These are phyloP conservation scores for Dreissena rostriformis DNA, from an alignment of 1,140 invertebrate genomes.

Conservation along the genomic window DNA sequence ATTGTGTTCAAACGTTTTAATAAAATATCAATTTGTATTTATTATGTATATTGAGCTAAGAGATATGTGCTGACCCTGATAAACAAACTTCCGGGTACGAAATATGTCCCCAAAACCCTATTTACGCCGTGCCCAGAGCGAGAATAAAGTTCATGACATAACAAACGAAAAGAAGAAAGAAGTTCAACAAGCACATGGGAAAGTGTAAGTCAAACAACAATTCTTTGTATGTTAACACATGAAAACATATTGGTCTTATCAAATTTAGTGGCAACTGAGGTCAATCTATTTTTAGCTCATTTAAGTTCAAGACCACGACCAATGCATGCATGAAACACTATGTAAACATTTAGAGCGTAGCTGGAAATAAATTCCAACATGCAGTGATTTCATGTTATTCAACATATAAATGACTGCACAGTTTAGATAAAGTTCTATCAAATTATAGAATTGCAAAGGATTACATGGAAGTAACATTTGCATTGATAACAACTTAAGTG, in stretches of 20 bases:
- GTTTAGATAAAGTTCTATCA: too few species aligned
- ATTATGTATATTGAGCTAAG: too few species aligned
- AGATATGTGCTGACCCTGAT: too few species aligned
- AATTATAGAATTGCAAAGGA: too few species aligned
- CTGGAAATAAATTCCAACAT: too few species aligned
- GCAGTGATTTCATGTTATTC: too few species aligned
- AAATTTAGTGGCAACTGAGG: not conserved
- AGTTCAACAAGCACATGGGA: conserved; percentile 91
- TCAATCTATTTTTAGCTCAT: conserved; percentile 10
- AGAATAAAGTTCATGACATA: conserved; percentile 93
- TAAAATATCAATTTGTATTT: too few species aligned
- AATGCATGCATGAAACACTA: conserved; percentile 48
- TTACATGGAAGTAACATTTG: too few species aligned
- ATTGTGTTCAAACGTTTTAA: too few species aligned
- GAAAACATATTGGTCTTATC: not conserved
- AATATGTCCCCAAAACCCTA: conserved; percentile 80
- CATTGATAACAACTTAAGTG: too few species aligned
- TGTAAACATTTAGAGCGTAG: not conserved
- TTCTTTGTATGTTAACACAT: not conserved
- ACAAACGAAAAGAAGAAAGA: conserved; percentile 89
- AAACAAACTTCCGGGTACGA: conserved; percentile 47
- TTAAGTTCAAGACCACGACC: conserved; percentile 8
- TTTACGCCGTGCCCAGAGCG: conserved; percentile 90
- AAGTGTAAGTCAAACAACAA: conserved; percentile 88
- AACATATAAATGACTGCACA: too few species aligned